These are phyloP conservation scores for Metellina segmentata DNA, from an alignment of 2,888 invertebrate species.

Conservation along the genomic window DNA sequence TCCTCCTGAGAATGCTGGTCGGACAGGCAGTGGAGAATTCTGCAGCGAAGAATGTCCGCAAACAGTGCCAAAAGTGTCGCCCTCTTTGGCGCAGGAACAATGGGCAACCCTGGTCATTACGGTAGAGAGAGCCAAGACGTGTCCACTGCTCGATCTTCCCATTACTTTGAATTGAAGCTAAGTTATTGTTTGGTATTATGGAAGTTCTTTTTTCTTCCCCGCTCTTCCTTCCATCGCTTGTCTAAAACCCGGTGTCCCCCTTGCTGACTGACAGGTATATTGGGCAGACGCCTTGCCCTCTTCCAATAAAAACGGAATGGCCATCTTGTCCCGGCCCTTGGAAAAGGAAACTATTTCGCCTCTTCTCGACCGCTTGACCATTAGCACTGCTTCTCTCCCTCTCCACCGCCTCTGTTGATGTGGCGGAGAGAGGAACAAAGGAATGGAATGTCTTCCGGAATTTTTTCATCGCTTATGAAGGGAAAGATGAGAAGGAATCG, in stretches of 20 bases:
- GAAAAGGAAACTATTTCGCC: constrained; percentile 71
- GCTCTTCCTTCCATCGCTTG: constrained; percentile 39
- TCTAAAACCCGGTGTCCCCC: constrained; percentile 47
- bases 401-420: constrained; percentile 5
- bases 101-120: constrained; percentile 73
- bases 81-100: constrained; percentile 2
- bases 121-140: constrained; percentile 75
- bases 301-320: constrained; percentile 75
- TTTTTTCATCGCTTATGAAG: constrained; percentile 74
- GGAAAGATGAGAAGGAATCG: constrained; percentile 71
- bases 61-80: not conserved
- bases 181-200: constrained; percentile 77
- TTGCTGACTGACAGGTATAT: constrained; percentile 76
- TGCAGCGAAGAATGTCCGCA: too few species aligned
- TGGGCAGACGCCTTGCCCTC: constrained; percentile 65
- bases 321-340: constrained; percentile 43
- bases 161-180: constrained; percentile 77
- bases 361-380: constrained; percentile 63
- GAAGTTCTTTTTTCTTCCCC: constrained; percentile 61
- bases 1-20: too few species aligned
- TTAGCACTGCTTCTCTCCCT: constrained; percentile 56
- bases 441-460: constrained; percentile 72
- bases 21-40: too few species aligned
- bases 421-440: constrained; percentile 43
- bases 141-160: constrained; percentile 76